Base-by-base conservation (phyloP, 2,888 invertebrate species). In the Thera obeliscata region DNA sequence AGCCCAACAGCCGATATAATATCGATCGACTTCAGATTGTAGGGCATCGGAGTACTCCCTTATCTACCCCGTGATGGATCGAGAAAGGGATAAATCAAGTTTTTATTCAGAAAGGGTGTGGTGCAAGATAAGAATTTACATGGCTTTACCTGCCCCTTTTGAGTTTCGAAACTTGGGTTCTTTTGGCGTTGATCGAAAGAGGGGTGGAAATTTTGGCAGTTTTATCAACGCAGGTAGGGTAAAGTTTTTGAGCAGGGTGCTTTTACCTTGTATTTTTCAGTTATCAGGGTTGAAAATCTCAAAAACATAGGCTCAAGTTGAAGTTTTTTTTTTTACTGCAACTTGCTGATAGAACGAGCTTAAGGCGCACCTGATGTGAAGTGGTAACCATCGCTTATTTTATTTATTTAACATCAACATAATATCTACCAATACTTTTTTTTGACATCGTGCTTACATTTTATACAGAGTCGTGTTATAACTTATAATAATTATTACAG, bases 51-150 rank as follows among this genome's bases (percentile, higher is more conserved):
- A 56, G 61, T 46, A 56, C 74, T 73, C 69, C 68, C 84, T 88
- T 88, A 90, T 89, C 90, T 83, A 74, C 70, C 77, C 77, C 81
- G 83, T 89, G 89, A 90, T 87, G 85, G 86, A 90, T 88, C 81
- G 87, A 83, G 84, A 82, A 84, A 81, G 78, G 86, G 86, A 88
- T 88, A 87, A 87, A 87, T 89, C 88, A 85, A 83, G 84, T 87
- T 87, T 86, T 85, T 86, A 81, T 85, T 81, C 78, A 73, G 66
- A 70, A 67, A 72, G 72, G 72, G 75, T 73, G 74, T 81, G 80
- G 79, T 70, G 73, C 79, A 80, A 70, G 71, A 68, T 72, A 72
- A 59, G 61, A 57, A 64, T 64, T 57, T 61, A 50, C 68, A 65
- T 62, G 52, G 38, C 58, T 56, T 56, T 56, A 71, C 70, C 71